Evolutionary conservation across 2,113 vertebrate genomes (phyloP).

Genomic region (Gavia stellata): DNA sequence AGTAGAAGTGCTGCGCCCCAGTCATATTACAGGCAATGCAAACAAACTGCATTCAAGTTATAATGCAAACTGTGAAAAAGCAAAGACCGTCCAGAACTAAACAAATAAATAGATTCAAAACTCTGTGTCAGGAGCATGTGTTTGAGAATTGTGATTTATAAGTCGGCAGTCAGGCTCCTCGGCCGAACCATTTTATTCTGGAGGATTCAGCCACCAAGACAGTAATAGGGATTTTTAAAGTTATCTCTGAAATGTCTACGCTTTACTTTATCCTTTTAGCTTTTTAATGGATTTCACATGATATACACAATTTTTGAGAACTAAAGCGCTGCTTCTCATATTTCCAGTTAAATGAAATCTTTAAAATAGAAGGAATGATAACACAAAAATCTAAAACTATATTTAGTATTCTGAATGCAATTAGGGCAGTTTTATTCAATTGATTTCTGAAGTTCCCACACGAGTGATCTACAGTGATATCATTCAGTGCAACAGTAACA

Average conservation of each 20-base stretch:
- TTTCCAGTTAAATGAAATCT: conserved; percentile 16
- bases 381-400: conserved; percentile 23
- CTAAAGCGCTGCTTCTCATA: neutral
- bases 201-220: neutral
- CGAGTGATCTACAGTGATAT: conserved; percentile 6
- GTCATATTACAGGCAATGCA: neutral
- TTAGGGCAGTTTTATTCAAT: conserved; percentile 25
- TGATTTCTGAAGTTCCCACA: conserved; percentile 17
- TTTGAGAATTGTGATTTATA: neutral
- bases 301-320: neutral
- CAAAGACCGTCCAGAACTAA: neutral
- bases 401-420: conserved; percentile 24
- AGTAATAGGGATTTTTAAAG: neutral
- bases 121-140: neutral
- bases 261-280: neutral
- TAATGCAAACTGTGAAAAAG: neutral
- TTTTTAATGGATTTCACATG: neutral
- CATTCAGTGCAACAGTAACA: conserved; percentile 13
- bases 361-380: neutral
- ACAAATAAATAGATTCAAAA: neutral
- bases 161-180: neutral
- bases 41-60: neutral
- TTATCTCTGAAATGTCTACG: neutral
- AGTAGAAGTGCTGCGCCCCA: neutral
- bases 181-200: neutral